These are phyloP conservation scores for Criorhina ranunculi DNA, from an alignment of 2,888 invertebrate species.

Conservation along the genomic window DNA sequence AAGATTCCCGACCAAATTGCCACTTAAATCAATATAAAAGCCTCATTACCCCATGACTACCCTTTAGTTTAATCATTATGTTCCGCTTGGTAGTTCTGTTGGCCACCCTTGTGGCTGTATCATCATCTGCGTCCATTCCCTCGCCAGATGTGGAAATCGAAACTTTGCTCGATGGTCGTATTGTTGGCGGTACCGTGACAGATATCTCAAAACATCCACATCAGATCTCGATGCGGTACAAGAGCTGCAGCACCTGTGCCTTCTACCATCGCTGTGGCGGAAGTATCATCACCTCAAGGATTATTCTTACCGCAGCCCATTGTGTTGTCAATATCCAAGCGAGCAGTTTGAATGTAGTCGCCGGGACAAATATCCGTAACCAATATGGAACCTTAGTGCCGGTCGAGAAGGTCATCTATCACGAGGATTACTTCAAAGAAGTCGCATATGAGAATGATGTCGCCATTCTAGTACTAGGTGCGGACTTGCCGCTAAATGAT, in stretches of 20 bases:
- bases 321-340: constrained; percentile 78
- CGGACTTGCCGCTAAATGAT: constrained; percentile 79
- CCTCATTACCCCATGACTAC: neutral
- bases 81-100: constrained; percentile 36
- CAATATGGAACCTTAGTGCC: constrained; percentile 85
- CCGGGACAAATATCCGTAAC: constrained; percentile 85
- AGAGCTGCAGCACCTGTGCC: constrained; percentile 69
- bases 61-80: constrained; percentile 51
- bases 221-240: constrained; percentile 80
- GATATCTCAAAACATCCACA: constrained; percentile 79
- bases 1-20: constrained; percentile 1
- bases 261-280: constrained; percentile 81
- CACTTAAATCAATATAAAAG: constrained; percentile 43
- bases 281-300: constrained; percentile 76
- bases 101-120: constrained; percentile 77
- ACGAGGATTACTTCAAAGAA: constrained; percentile 85
- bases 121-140: constrained; percentile 48
- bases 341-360: constrained; percentile 84
- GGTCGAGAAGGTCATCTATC: constrained; percentile 85
- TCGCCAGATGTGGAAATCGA: neutral
- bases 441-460: constrained; percentile 85
- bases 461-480: constrained; percentile 83
- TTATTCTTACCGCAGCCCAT: constrained; percentile 81
- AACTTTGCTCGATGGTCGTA: constrained; percentile 77
- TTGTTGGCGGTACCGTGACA: constrained; percentile 80